A percentile compares a stretch with the other conserved stretches of the same genome.
These are phyloP conservation scores for Brachyhypopomus occidentalis DNA, from an alignment of 2,113 vertebrate genomes.

Conservation along the genomic window DNA sequence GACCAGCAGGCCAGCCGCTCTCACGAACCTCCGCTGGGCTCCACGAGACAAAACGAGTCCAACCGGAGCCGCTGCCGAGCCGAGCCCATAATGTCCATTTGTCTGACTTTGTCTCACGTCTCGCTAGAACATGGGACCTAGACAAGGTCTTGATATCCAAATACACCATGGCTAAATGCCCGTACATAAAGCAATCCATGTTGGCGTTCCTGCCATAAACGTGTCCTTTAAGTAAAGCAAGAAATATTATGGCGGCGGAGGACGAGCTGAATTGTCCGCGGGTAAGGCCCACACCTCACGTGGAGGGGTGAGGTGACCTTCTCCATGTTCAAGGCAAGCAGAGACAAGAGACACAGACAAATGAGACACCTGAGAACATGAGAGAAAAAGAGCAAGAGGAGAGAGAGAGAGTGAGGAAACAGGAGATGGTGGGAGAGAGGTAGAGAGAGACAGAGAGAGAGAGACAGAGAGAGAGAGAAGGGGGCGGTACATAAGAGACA, in stretches of 20 bases:
- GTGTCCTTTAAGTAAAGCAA: constrained; percentile 67
- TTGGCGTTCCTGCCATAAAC: constrained; percentile 59
- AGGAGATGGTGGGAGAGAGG: not conserved
- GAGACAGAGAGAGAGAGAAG: constrained; percentile 10
- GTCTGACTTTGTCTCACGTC: not conserved
- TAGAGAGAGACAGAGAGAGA: not conserved
- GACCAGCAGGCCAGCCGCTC: no score
- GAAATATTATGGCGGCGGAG: constrained; percentile 63
- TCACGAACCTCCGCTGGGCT: no score
- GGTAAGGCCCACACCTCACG: constrained; percentile 67
- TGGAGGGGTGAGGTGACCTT: constrained; percentile 75
- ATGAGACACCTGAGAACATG: constrained; percentile 64
- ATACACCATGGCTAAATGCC: constrained; percentile 59
- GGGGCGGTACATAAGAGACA: not conserved
- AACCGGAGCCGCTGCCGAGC: no score
- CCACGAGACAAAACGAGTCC: no score
- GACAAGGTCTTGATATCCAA: constrained; percentile 42
- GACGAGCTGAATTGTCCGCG: constrained; percentile 64
- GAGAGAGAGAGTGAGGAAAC: not conserved
- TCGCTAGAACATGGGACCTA: constrained; percentile 6
- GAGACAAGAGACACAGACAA: constrained; percentile 70
- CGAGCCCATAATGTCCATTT: not conserved
- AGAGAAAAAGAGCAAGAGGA: not conserved
- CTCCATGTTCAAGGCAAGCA: constrained; percentile 65
- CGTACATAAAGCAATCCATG: constrained; percentile 28